phyloP scores from a whole-genome alignment of 2,797 vertebrate genomes.

The Lutra lutra region DNA sequence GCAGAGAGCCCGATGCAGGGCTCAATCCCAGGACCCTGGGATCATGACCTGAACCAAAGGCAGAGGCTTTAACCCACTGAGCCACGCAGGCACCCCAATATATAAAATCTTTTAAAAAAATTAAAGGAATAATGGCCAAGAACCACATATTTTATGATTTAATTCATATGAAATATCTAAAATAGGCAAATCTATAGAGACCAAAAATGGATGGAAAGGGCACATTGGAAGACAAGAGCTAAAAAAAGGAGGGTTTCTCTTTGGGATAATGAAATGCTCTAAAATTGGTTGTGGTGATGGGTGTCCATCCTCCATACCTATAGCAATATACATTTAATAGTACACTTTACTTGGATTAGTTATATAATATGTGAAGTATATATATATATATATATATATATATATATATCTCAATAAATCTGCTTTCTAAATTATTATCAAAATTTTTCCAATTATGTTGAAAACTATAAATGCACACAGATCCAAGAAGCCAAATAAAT shows the following conservation, averaged over 20 bases:
- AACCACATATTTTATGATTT: not conserved
- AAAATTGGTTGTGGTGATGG: not conserved
- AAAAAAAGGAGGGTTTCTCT: not conserved
- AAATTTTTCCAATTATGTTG: not conserved
- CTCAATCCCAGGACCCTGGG: too few relatives aligned
- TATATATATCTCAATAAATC: slow-evolving; percentile 28
- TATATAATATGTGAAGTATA: not conserved
- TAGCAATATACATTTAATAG: not conserved
- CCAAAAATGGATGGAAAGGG: not conserved
- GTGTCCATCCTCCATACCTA: not conserved
- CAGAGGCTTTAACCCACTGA: too few relatives aligned
- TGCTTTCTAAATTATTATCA: not conserved
- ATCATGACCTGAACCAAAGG: too few relatives aligned
- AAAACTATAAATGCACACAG: slow-evolving; percentile 36
- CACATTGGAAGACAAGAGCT: not conserved
- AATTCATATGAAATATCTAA: not conserved
- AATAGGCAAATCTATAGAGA: not conserved
- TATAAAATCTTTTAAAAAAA: too few relatives aligned
- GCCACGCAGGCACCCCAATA: too few relatives aligned
- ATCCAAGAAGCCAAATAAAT: not conserved
- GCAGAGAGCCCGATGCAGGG: too few relatives aligned
- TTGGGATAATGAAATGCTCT: not conserved
- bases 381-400: not conserved
- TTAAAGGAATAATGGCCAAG: not conserved
- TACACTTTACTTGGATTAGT: not conserved